These are phyloP conservation scores for Ptilorrhoa leucosticta DNA, from an alignment of 2,113 vertebrate genomes.

Conservation along the genomic window DNA sequence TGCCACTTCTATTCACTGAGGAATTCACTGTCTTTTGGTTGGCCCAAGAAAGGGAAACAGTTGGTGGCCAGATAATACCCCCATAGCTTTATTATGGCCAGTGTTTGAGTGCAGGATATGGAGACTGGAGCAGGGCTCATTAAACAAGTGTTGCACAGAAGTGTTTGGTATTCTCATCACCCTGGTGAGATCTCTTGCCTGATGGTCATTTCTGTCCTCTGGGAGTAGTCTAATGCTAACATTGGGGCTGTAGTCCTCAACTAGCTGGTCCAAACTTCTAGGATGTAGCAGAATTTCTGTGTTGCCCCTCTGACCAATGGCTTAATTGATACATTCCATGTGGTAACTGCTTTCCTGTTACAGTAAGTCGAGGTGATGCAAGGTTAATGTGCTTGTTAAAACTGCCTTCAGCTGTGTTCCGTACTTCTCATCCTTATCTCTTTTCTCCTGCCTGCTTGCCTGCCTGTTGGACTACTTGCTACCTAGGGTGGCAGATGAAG, in stretches of 20 bases:
- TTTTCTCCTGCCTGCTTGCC: slow-evolving; percentile 87
- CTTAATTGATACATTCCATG: not conserved
- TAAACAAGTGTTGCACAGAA: not conserved
- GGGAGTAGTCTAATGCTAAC: not conserved
- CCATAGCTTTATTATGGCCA: not conserved
- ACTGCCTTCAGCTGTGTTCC: slow-evolving; percentile 24
- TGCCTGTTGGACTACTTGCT: slow-evolving; percentile 83
- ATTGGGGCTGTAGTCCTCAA: not conserved
- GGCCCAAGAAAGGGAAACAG: not conserved
- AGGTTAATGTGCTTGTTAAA: slow-evolving; percentile 4
- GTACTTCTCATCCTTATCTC: slow-evolving; percentile 84
- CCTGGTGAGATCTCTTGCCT: not conserved
- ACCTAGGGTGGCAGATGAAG: slow-evolving; percentile 98
- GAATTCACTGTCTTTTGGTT: not conserved
- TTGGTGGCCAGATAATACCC: not conserved
- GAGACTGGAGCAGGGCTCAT: not conserved
- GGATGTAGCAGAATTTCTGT: not conserved
- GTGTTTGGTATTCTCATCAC: not conserved
- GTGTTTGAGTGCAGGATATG: not conserved
- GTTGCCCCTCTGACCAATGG: not conserved
- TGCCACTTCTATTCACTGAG: not conserved
- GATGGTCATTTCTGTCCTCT: not conserved
- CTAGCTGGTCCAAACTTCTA: not conserved
- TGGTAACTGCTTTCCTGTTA: not conserved
- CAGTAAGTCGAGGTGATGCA: not conserved